Base-by-base conservation (phyloP, 2,888 invertebrate genomes). In the Monoplex corrugatus region DNA sequence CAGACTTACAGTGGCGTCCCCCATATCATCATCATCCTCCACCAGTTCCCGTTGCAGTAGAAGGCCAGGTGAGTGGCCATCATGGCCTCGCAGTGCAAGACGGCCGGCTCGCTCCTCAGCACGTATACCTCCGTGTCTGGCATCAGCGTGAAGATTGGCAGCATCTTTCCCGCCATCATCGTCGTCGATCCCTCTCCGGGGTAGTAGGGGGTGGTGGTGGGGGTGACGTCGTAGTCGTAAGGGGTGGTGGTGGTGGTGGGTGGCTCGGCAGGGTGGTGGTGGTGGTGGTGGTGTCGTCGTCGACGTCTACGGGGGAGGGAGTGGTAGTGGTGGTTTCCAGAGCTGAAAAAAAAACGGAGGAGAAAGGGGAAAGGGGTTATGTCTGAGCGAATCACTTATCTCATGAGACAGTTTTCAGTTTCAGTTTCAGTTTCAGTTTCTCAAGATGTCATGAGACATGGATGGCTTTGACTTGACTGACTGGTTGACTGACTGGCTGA, bases 31-130 rank as follows among this genome's bases (percentile, higher is more conserved):
- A n/a, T n/a, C n/a, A n/a, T n/a, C n/a, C n/a, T n/a, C n/a, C n/a
- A n/a, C n/a, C n/a, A 44, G 5, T 40, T 28, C 10, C 85, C 83
- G 85, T 89, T 87, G 63, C 89, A 89, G 35, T n/a, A 32, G 63
- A 91, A 90, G 8, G 75, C 38, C 38, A 91, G 86, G 5, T 63
- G 35, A n/a, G 89, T 87, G 35, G 86, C 89, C 43, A 57, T 86
- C 43, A 90, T 63, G 45, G 87, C 87, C 3, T 72, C 38, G 38
- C 91, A 91, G 1, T 72, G 35, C 32, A 91, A 86, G 28, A 38
- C 75, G 16, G 80, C 89, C 1, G 89, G 86, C 28, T 50, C 28
- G 3, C 78, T 68, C 1, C 88, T 68, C 16, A 50, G 35, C 40
- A 91, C 82, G 88, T 90, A 91, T 35, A 83, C 78, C 23, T 78